Evolutionary conservation across 1,140 invertebrate genomes (phyloP), one percentile per base, ranked within the genome.

Genomic region (Palaemon carinicauda): DNA sequence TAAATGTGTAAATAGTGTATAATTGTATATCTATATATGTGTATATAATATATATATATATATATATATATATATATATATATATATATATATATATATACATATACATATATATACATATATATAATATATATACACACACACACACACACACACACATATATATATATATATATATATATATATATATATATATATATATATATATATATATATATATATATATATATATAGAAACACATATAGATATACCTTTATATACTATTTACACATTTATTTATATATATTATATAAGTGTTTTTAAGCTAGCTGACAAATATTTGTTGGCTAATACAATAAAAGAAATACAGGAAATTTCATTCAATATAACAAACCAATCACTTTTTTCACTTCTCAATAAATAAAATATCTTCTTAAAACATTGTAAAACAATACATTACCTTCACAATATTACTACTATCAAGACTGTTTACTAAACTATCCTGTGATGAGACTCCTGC

Each of bases 1-100:
- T n/a, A n/a, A n/a, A n/a, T n/a, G n/a, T n/a, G n/a, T n/a, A n/a
- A n/a, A n/a, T n/a, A n/a, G n/a, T n/a, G n/a, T n/a, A n/a, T n/a
- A n/a, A n/a, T n/a, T n/a, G n/a, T n/a, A n/a, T n/a, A n/a, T n/a
- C n/a, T n/a, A n/a, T n/a, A n/a, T n/a, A n/a, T n/a, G n/a, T n/a
- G n/a, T n/a, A n/a, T n/a, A n/a, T n/a, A n/a, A 65, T n/a, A 65
- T n/a, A 65, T 65, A 65, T 65, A n/a, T 65, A 65, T n/a, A 65
- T 65, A 65, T 65, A 65, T 65, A 65, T 65, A 65, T 65, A 65
- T 65, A 65, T 65, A 65, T 65, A 65, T 65, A 65, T 65, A 65
- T 65, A 65, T 65, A 65, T 65, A 65, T 65, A 65, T 65, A 65
- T 65, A n/a, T 65, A n/a, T 65, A n/a, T 65, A n/a, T 65, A n/a